A percentile compares a stretch with the other conserved stretches of the same genome.
phyloP scores from a whole-genome alignment of 1,140 invertebrate genomes.

The Anadara kagoshimensis region DNA sequence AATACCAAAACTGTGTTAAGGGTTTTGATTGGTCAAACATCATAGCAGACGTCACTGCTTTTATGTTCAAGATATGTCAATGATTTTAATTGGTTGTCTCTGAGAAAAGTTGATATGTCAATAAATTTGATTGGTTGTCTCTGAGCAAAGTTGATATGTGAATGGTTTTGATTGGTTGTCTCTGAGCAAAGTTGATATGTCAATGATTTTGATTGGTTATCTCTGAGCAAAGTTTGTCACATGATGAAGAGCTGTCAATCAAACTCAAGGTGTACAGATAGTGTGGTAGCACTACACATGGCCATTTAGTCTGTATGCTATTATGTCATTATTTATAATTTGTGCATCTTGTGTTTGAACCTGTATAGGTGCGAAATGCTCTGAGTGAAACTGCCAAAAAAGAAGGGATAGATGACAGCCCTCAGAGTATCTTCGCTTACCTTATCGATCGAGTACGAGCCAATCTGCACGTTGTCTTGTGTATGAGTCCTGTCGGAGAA shows the following conservation, averaged over 20 bases:
- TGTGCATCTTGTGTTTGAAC: constrained; percentile 49
- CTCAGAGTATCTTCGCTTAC: constrained; percentile 80
- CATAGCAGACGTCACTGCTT: too few relatives aligned
- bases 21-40: too few relatives aligned
- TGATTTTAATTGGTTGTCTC: too few relatives aligned
- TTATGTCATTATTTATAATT: constrained; percentile 20
- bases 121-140: too few relatives aligned
- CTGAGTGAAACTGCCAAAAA: constrained; percentile 81
- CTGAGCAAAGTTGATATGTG: too few relatives aligned
- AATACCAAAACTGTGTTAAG: too few relatives aligned
- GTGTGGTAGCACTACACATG: constrained; percentile 9
- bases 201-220: too few relatives aligned
- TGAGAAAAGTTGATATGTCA: too few relatives aligned
- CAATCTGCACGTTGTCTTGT: constrained; percentile 87
- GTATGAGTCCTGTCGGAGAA: constrained; percentile 90
- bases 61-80: too few relatives aligned
- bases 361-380: constrained; percentile 80
- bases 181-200: too few relatives aligned
- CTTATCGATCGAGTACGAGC: constrained; percentile 84
- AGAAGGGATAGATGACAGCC: constrained; percentile 80
- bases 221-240: too few relatives aligned
- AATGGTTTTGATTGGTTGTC: too few relatives aligned
- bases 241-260: background rate
- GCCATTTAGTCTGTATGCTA: constrained; percentile 18
- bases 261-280: constrained; percentile 29